phyloP scores from a whole-genome alignment of 1,140 invertebrate genomes.

The Drosophila elegans region DNA sequence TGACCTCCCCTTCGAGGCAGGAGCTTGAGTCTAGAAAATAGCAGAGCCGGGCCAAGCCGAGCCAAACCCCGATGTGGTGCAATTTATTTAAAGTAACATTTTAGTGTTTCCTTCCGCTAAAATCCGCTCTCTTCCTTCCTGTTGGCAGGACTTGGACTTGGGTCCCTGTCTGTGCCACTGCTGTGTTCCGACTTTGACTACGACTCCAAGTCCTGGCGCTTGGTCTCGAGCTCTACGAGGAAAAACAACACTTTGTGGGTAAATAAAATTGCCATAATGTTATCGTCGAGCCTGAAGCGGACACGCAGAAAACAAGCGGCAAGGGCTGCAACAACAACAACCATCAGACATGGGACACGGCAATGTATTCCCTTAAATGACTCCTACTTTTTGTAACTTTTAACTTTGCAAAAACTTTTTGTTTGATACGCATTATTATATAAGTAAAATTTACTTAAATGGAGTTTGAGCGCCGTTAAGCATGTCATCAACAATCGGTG shows the following conservation, averaged over 20 bases:
- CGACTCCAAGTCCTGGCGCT: background rate
- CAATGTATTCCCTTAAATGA: conserved; percentile 6
- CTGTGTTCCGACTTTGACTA: background rate
- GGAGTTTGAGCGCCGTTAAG: too few species aligned
- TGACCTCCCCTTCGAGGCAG: conserved; percentile 39
- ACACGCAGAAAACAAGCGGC: conserved; percentile 60
- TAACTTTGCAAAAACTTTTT: background rate
- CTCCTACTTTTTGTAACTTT: background rate
- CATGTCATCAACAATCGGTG: too few species aligned
- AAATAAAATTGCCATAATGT: conserved; percentile 82
- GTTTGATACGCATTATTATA: too few species aligned
- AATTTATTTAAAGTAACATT: conserved; percentile 84
- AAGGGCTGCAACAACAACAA: conserved; percentile 30
- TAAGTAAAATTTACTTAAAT: too few species aligned
- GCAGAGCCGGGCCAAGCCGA: conserved; percentile 34
- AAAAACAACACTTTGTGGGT: conserved; percentile 77
- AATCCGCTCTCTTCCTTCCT: conserved; percentile 83
- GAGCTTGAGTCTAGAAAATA: conserved; percentile 30
- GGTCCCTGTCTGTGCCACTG: conserved; percentile 7
- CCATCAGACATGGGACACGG: conserved; percentile 25
- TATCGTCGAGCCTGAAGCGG: conserved; percentile 72
- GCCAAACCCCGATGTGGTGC: conserved; percentile 54
- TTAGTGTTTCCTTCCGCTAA: conserved; percentile 84
- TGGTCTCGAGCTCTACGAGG: conserved; percentile 1
- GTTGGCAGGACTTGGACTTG: conserved; percentile 41